A percentile compares a stretch with the other conserved stretches of the same genome.
Evolutionary conservation across 2,113 vertebrate genomes (phyloP).

Genomic region (Neotragus moschatus): DNA sequence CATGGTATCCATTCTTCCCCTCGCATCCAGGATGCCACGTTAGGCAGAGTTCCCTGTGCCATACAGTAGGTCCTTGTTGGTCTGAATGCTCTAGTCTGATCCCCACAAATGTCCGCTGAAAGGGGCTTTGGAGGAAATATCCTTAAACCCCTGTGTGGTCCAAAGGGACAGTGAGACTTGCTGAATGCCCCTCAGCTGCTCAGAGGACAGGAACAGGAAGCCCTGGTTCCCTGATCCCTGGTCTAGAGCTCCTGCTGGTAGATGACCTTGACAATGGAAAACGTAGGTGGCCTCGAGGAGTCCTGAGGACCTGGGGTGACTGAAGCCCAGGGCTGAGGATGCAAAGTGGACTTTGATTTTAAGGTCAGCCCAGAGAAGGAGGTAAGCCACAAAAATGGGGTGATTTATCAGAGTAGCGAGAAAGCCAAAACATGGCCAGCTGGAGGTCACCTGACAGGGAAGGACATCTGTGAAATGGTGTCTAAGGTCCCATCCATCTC

Average conservation of each 20-base stretch:
- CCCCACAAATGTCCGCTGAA: accelerated
- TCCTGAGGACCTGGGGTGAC: neutral
- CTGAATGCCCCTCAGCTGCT: neutral
- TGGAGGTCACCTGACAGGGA: neutral
- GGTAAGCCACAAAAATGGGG: neutral
- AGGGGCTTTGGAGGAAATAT: neutral
- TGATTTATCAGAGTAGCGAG: neutral
- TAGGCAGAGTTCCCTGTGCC: neutral
- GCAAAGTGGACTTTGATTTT: neutral
- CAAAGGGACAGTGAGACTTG: neutral
- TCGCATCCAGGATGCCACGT: neutral
- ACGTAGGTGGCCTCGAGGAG: neutral
- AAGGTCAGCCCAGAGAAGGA: neutral
- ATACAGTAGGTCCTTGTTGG: neutral
- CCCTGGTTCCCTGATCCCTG: neutral
- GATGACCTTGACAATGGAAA: neutral
- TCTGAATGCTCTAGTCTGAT: neutral
- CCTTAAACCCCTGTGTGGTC: neutral
- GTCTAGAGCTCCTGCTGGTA: neutral
- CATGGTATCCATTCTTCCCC: neutral
- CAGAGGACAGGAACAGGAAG: neutral
- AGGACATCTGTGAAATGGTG: neutral
- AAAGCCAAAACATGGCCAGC: neutral
- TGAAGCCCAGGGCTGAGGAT: too few relatives aligned
- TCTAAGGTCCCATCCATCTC: neutral